Conservation (phyloP, 2,113 vertebrate species). For the Hystrix cristata region DNA sequence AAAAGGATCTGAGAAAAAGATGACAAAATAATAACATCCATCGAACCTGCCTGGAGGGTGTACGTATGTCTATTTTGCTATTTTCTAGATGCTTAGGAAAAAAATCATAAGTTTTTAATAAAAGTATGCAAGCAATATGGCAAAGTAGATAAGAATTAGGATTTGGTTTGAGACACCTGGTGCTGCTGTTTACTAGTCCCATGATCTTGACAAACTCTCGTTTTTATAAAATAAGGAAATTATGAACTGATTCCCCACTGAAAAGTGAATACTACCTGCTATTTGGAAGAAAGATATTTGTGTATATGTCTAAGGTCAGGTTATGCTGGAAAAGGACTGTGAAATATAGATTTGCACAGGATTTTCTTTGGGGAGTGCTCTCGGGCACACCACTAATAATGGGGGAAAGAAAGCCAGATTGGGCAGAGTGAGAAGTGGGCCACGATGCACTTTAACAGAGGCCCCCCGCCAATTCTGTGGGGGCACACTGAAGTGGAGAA, state of each 20-base stretch:
- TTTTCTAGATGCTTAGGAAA: background rate
- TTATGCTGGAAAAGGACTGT: constrained; percentile 11
- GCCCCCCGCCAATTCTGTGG: background rate
- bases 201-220: background rate
- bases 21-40: constrained; percentile 27
- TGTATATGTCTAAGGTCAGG: background rate
- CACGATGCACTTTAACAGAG: background rate
- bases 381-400: background rate
- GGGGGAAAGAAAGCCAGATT: background rate
- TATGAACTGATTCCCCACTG: background rate
- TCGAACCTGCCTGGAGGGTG: background rate
- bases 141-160: background rate
- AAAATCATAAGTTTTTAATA: background rate
- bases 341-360: background rate
- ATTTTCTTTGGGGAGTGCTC: background rate
- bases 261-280: background rate
- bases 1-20: constrained; percentile 25
- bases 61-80: background rate
- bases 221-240: constrained; percentile 50
- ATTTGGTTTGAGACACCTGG: background rate
- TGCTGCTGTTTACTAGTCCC: background rate
- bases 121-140: background rate
- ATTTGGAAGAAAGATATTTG: background rate
- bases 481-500: background rate
- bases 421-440: background rate